phyloP scores from a whole-genome alignment of 2,888 invertebrate species.

The Scaptomyza caliginosa region DNA sequence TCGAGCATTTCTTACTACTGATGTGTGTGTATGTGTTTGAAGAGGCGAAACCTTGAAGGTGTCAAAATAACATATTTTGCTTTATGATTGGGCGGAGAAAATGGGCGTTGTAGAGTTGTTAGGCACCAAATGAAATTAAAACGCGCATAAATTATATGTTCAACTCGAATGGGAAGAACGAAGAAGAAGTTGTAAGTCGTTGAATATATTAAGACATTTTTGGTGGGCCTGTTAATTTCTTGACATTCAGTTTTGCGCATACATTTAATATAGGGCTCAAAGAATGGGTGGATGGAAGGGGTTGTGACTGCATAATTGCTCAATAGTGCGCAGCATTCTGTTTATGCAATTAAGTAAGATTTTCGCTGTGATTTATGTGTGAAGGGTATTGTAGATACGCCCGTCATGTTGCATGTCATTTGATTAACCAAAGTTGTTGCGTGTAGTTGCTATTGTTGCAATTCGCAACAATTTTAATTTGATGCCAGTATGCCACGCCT shows the following conservation, averaged over 20 bases:
- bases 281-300: background rate
- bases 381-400: background rate
- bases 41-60: slow-evolving; percentile 75
- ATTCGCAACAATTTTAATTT: slow-evolving; percentile 69
- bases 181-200: slow-evolving; percentile 45
- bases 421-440: slow-evolving; percentile 69
- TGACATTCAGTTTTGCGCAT: slow-evolving; percentile 61
- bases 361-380: slow-evolving; percentile 64
- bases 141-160: slow-evolving; percentile 77
- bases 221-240: slow-evolving; percentile 42
- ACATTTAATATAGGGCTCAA: slow-evolving; percentile 23
- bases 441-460: slow-evolving; percentile 38
- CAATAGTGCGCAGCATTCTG: slow-evolving; percentile 71
- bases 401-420: slow-evolving; percentile 53
- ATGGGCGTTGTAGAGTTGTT: slow-evolving; percentile 71
- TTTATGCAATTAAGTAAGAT: slow-evolving; percentile 68
- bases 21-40: background rate
- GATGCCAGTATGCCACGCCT: slow-evolving; percentile 27
- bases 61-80: slow-evolving; percentile 76
- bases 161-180: slow-evolving; percentile 28
- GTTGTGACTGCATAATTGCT: slow-evolving; percentile 67
- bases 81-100: background rate
- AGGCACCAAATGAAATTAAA: slow-evolving; percentile 78
- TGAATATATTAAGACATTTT: slow-evolving; percentile 78
- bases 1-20: background rate